These are phyloP conservation scores for Drosophila tani DNA, from an alignment of 1,140 invertebrate species.

Conservation along the genomic window DNA sequence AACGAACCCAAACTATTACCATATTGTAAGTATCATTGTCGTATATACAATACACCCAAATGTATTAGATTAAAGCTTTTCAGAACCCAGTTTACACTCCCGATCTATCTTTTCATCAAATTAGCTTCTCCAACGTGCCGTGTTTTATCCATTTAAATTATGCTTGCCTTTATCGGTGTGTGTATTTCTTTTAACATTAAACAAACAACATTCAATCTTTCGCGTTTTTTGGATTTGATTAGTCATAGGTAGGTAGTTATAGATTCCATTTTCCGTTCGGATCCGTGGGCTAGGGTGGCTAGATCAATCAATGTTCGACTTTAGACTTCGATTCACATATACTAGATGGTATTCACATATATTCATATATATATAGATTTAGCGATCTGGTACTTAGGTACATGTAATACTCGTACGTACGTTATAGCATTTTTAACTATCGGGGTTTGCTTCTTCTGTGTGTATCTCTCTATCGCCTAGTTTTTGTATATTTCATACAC, in stretches of 20 bases:
- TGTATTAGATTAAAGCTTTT: constrained; percentile 64
- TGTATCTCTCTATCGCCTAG: constrained; percentile 35
- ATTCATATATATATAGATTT: constrained; percentile 15
- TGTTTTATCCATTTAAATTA: constrained; percentile 2
- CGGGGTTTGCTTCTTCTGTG: constrained; percentile 3
- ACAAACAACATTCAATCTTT: constrained; percentile 68
- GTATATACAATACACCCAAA: constrained; percentile 22
- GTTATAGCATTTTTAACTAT: constrained; percentile 21
- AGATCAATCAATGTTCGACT: constrained; percentile 27
- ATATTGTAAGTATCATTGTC: background rate
- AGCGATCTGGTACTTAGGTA: constrained; percentile 39
- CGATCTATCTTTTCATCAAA: background rate
- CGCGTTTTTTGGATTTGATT: constrained; percentile 25
- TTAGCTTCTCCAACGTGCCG: constrained; percentile 35
- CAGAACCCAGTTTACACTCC: constrained; percentile 41
- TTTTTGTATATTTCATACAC: constrained; percentile 48
- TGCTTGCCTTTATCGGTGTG: constrained; percentile 35
- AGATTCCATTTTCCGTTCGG: constrained; percentile 31
- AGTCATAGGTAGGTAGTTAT: constrained; percentile 45
- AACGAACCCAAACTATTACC: constrained; percentile 18
- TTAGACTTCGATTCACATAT: constrained; percentile 18
- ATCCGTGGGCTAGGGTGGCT: constrained; percentile 54
- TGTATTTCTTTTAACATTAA: constrained; percentile 57
- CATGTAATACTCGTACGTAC: constrained; percentile 38
- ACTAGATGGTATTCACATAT: constrained; percentile 20